These are phyloP conservation scores for Prinia subflava DNA, from an alignment of 2,113 vertebrate species.

Conservation along the genomic window DNA sequence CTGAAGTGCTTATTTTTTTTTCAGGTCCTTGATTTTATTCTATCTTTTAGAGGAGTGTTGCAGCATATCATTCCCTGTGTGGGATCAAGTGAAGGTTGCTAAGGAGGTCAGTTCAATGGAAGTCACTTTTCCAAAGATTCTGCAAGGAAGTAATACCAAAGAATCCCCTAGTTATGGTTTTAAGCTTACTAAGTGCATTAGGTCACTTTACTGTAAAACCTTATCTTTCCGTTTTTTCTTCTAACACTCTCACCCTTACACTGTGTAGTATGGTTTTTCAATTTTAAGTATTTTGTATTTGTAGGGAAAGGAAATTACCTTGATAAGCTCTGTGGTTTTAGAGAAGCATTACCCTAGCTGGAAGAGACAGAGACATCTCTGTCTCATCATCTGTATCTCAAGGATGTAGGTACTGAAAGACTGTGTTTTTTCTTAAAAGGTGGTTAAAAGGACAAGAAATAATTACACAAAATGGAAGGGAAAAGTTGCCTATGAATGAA, in stretches of 20 bases:
- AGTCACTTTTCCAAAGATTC: not conserved
- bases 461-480: not conserved
- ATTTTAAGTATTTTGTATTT: not conserved
- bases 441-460: not conserved
- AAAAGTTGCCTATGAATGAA: not conserved
- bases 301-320: not conserved
- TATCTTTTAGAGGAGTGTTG: not conserved
- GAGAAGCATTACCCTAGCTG: not conserved
- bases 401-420: not conserved
- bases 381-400: not conserved
- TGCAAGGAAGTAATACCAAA: not conserved
- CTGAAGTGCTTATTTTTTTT: not conserved
- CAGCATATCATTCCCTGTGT: not conserved
- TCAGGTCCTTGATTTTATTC: not conserved
- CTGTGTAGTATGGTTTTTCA: not conserved
- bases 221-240: not conserved
- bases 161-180: not conserved
- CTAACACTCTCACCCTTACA: not conserved
- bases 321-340: not conserved
- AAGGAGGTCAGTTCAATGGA: not conserved
- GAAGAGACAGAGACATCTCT: not conserved
- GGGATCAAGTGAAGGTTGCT: not conserved
- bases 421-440: not conserved
- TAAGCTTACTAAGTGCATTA: not conserved
- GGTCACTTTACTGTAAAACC: not conserved